These are phyloP conservation scores for Plestiodon gilberti DNA, from an alignment of 2,113 vertebrate genomes.

Conservation along the genomic window DNA sequence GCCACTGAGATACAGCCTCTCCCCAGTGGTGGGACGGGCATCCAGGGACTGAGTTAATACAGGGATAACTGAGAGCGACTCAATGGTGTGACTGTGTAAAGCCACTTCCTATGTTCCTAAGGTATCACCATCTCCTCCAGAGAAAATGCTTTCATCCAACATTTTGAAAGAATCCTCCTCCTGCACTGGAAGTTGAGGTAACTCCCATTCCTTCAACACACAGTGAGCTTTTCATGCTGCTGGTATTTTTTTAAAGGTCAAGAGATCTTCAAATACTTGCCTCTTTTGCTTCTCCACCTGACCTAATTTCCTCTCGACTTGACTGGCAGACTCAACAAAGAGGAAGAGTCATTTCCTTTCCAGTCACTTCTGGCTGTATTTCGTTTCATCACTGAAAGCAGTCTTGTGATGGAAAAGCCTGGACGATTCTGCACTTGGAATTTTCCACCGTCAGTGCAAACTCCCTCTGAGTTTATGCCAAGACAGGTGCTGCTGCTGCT, in stretches of 20 bases:
- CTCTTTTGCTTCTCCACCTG: slow-evolving; percentile 27
- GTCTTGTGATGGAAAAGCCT: slow-evolving; percentile 9
- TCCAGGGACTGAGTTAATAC: too few relatives aligned
- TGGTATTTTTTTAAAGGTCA: slow-evolving; percentile 14
- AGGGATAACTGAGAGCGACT: too few relatives aligned
- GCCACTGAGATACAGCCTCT: too few relatives aligned
- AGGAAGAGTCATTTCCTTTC: slow-evolving; percentile 30
- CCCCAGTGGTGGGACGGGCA: too few relatives aligned
- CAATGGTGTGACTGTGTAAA: too few relatives aligned
- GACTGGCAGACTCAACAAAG: slow-evolving; percentile 29
- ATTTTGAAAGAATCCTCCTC: neutral
- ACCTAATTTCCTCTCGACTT: slow-evolving; percentile 28
- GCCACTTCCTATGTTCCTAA: neutral
- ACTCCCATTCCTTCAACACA: neutral
- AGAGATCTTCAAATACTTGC: slow-evolving; percentile 20
- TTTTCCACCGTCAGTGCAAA: slow-evolving; percentile 17
- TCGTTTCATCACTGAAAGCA: slow-evolving; percentile 27
- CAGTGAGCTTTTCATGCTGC: slow-evolving; percentile 8
- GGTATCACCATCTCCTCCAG: neutral
- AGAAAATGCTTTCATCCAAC: neutral
- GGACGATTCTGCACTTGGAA: neutral
- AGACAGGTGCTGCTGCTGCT: too few relatives aligned
- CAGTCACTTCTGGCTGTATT: slow-evolving; percentile 19
- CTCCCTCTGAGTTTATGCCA: slow-evolving; percentile 2
- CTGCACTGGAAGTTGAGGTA: neutral